These are phyloP conservation scores for Phytoseiulus persimilis DNA, from an alignment of 2,888 invertebrate species.

Conservation along the genomic window DNA sequence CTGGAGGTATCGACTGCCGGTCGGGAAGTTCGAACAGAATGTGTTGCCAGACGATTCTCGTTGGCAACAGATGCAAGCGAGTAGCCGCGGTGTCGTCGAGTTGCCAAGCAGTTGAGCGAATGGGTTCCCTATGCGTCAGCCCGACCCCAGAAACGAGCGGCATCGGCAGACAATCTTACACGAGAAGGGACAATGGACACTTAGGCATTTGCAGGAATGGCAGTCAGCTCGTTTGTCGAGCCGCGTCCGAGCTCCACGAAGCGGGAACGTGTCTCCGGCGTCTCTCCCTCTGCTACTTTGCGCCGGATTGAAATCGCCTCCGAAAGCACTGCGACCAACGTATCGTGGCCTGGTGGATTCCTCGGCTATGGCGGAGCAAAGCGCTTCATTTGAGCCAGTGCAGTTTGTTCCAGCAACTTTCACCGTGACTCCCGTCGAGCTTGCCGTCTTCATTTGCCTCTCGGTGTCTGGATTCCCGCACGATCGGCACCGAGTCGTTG, in stretches of 20 bases:
- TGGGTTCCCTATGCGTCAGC: background rate
- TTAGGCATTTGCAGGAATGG: background rate
- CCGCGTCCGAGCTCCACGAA: background rate
- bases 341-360: background rate
- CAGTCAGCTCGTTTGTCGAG: conserved; percentile 5
- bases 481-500: background rate
- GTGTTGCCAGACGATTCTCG: background rate
- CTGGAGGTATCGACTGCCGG: background rate
- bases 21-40: background rate
- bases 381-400: background rate
- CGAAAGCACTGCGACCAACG: background rate
- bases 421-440: background rate
- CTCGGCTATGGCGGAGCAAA: background rate
- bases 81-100: background rate
- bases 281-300: background rate
- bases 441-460: background rate
- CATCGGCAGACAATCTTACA: background rate
- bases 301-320: background rate
- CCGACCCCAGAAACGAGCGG: background rate
- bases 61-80: background rate
- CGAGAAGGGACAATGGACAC: background rate
- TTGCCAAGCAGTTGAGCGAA: background rate
- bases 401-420: background rate
- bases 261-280: background rate
- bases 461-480: background rate